Evolutionary conservation across 2,888 invertebrate species (phyloP), one percentile per base, ranked within the genome.

Genomic region (Eristalis intricaria): DNA sequence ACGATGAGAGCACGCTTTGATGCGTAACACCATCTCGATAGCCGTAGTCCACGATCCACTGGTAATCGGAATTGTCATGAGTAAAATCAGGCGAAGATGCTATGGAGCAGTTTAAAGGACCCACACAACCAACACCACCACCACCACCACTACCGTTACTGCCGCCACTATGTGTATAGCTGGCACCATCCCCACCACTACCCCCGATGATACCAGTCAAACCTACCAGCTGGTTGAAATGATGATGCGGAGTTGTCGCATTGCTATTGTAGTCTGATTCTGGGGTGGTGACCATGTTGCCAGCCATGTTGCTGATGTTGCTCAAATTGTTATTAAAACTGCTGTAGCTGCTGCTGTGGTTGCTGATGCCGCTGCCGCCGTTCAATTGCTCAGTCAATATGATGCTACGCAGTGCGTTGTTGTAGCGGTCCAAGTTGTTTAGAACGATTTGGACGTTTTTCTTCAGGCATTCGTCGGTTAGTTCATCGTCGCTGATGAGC

Each of bases 11-110:
- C 82, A 97, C 96, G 92, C 97, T 97, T 92, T 97, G 96, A 92
- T 96, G 96, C 92, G 95, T 94, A 73, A 95, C 94, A 89, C 96
- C 95, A 95, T 97, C 97, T 94, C 97, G 95, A 93, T 97, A 97
- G 92, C 97, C 97, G 91, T 97, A 97, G 93, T 97, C 97, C 90
- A 97, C 95, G 93, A 97, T 97, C 97, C 97, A 97, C 93, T 97
- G 97, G 93, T 97, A 97, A 91, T 97, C 97, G 90, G 97, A 97
- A 94, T 97, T 97, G 94, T 97, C 97, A 93, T 96, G 96, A 90
- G 96, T 95, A 92, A 96, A 96, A 92, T 96, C 96, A 89, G 93
- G 93, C 50, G 93, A 93, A 63, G 93, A 93, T 86, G 93, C 93
- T 89, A 93, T 90, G 89, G 93, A 93, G 88, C 93, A 92, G 89